Evolutionary conservation across 1,140 invertebrate species (phyloP).

Genomic region (Globodera ellingtonae): DNA sequence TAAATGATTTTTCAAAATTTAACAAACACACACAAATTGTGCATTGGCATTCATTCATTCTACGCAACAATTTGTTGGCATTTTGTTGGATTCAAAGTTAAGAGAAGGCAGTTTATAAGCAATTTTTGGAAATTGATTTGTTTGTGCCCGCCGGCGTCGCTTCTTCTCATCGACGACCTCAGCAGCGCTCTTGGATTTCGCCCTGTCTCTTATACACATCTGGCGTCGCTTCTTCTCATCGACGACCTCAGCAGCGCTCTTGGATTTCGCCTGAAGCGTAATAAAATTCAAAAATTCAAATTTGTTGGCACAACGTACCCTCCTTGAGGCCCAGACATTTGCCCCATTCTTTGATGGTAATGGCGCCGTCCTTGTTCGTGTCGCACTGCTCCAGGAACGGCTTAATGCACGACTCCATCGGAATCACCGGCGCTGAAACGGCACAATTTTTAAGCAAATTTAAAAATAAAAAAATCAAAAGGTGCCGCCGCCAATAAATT

Average conservation of each 20-base stretch:
- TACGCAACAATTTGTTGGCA: too few species aligned
- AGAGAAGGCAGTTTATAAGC: too few species aligned
- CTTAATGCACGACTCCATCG: constrained; percentile 89
- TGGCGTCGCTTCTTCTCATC: too few species aligned
- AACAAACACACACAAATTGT: too few species aligned
- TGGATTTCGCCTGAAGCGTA: constrained; percentile 60
- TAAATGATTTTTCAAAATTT: too few species aligned
- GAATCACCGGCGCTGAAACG: constrained; percentile 77
- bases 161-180: background rate
- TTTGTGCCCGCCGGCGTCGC: too few species aligned
- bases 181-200: constrained; percentile 65
- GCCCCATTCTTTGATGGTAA: constrained; percentile 87
- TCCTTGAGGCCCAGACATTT: constrained; percentile 82
- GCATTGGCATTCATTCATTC: too few species aligned
- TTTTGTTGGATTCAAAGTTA: too few species aligned
- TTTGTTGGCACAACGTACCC: constrained; percentile 64
- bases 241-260: constrained; percentile 57
- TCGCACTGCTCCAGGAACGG: constrained; percentile 88
- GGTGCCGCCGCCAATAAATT: too few species aligned
- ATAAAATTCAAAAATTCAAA: background rate
- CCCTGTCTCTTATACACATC: too few species aligned
- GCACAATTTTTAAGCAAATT: background rate
- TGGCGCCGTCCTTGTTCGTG: constrained; percentile 80
- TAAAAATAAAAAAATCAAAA: background rate
- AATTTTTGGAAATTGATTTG: too few species aligned